Evolutionary conservation across 1,140 invertebrate species (phyloP), one percentile per base, ranked within the genome.

Genomic region (Drosophila leontia): DNA sequence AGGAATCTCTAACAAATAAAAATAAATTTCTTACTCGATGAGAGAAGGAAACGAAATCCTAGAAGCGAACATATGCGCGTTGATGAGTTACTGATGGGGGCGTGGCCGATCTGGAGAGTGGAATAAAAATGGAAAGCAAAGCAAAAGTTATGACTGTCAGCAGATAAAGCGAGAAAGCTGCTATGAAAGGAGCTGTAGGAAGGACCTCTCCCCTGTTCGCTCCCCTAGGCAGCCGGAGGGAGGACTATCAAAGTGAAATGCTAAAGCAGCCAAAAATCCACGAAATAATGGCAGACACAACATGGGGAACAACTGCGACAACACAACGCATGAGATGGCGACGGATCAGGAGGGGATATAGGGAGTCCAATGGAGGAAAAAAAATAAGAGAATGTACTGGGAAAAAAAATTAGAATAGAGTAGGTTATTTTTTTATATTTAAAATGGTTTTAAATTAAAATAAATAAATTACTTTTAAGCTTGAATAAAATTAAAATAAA

Each of bases 191-290:
- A 57, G 19, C 37, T 6, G 44, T 29, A 9, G 29, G 23, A 39
- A 39, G 51, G 26, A 51, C 39, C 57, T 32, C 55, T 39, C 7
- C 53, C 1, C 32, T 17, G 1, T 32, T 12, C 26, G 17, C 17
- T 9, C n/a, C 41, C 47, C 34, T 37, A 35, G 58, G 47, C 53
- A 34, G 35, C 62, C 41, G 55, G 59, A 57, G 42, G 35, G 0
- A 70, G 48, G 84, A 88, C 84, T 90, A 90, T 90, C 85, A 90
- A 90, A 90, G 85, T 90, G 85, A 90, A 90, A 90, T 90, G 85
- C 85, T 90, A 90, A 90, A 90, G 85, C 85, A 90, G 81, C 85
- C 84, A 87, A 85, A 90, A 90, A 90, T 90, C 85, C 85, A 90
- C 85, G 78, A 90, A 90, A 90, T 90, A 90, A 90, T 90, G 85